phyloP scores from a whole-genome alignment of 2,113 vertebrate species.

The Melierax canorus region DNA sequence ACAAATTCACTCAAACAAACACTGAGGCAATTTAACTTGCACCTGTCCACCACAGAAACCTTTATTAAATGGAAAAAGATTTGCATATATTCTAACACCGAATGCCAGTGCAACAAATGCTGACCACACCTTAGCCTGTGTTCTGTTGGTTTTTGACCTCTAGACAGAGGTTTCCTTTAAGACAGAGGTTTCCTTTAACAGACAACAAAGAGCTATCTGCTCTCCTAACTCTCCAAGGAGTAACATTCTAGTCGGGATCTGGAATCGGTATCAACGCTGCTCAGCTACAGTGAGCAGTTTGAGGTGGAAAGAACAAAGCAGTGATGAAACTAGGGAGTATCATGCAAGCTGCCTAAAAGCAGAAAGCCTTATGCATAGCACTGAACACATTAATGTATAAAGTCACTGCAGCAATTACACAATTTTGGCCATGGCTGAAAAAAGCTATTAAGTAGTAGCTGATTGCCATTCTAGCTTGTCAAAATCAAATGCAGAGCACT shows the following conservation, averaged over 20 bases:
- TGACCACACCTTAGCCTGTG: not conserved
- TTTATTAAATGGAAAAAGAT: not conserved
- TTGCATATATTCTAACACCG: not conserved
- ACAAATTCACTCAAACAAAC: not conserved
- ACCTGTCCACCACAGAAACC: not conserved
- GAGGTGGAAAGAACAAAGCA: not conserved
- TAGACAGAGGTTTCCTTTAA: too few relatives aligned
- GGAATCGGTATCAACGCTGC: accelerated
- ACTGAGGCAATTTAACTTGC: not conserved
- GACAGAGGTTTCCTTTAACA: not conserved
- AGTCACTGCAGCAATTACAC: not conserved
- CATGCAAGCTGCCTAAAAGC: not conserved
- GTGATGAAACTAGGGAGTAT: not conserved
- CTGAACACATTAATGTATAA: accelerated
- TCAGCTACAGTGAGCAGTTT: not conserved
- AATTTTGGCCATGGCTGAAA: not conserved
- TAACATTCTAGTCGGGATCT: not conserved
- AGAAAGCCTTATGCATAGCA: accelerated
- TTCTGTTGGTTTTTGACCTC: not conserved
- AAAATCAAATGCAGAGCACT: not conserved
- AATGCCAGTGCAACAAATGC: not conserved
- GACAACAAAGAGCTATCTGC: not conserved
- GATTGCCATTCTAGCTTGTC: not conserved
- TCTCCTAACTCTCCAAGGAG: accelerated
- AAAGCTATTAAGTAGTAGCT: not conserved